Conservation (phyloP, 2,113 vertebrate genomes). For the Piaya cayana region DNA sequence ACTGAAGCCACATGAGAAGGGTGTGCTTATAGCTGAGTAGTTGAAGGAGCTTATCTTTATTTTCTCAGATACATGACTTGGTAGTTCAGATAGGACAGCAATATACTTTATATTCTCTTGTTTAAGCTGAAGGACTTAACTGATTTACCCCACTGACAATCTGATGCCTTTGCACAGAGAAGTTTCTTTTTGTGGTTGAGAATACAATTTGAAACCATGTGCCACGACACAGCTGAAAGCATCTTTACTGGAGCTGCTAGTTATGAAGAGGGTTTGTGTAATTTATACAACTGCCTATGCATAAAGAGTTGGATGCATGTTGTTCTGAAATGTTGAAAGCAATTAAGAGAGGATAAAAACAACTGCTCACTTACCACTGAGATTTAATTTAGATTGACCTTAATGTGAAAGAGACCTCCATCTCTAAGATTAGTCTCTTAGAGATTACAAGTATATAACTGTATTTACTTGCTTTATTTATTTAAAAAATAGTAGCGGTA, state of each 20-base stretch:
- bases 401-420: background rate
- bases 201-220: background rate
- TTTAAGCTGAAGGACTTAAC: background rate
- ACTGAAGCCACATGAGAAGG: background rate
- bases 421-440: background rate
- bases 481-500: background rate
- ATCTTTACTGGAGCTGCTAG: background rate
- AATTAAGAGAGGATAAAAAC: background rate
- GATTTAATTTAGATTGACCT: background rate
- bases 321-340: background rate
- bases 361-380: background rate
- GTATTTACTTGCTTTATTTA: background rate
- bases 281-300: background rate
- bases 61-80: background rate
- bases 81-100: background rate
- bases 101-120: background rate
- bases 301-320: background rate
- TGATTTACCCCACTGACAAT: background rate
- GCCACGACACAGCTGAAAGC: background rate
- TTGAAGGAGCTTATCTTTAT: background rate
- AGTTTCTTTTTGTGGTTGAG: background rate
- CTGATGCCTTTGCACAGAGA: background rate
- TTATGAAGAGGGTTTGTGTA: background rate
- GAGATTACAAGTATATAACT: background rate
- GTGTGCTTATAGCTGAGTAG: background rate